phyloP scores from a whole-genome alignment of 2,797 vertebrate species.

The Xenopus petersii region DNA sequence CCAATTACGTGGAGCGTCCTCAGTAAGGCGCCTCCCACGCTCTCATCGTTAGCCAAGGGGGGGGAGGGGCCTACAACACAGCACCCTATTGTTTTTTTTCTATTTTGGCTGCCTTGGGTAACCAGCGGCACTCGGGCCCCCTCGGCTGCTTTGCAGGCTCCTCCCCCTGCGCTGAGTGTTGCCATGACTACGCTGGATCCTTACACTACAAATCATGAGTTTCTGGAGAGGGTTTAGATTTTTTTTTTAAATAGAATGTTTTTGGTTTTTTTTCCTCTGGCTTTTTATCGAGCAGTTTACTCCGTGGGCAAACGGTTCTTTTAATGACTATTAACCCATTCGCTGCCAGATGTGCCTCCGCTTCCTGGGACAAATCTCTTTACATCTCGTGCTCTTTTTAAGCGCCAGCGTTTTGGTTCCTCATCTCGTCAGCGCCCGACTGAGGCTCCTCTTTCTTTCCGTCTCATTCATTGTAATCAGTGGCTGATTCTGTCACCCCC shows the following conservation, averaged over 20 bases:
- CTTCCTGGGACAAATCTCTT: not conserved
- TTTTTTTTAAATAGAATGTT: conserved; percentile 38
- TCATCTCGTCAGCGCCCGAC: no score
- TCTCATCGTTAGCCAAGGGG: conserved; percentile 49
- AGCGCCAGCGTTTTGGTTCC: no score
- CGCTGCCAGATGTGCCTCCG: not conserved
- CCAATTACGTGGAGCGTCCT: conserved; percentile 92
- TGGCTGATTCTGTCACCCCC: no score
- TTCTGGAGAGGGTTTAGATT: conserved; percentile 26
- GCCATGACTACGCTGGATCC: conserved; percentile 48
- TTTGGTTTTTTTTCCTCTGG: not conserved
- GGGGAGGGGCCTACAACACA: not conserved
- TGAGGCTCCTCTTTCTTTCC: no score
- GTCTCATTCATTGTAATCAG: no score
- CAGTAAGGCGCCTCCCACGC: conserved; percentile 64
- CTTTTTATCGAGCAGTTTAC: conserved; percentile 53
- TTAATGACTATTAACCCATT: conserved; percentile 35
- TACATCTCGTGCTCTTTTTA: not conserved
- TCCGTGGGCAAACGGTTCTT: conserved; percentile 63
- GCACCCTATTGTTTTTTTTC: not conserved
- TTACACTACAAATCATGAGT: conserved; percentile 54
- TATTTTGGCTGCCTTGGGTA: not conserved
- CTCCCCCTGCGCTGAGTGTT: conserved; percentile 5
- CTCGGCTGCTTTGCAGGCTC: not conserved
- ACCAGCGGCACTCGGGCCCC: not conserved